phyloP scores from a whole-genome alignment of 2,888 invertebrate species.

The Dryomyza anilis region DNA sequence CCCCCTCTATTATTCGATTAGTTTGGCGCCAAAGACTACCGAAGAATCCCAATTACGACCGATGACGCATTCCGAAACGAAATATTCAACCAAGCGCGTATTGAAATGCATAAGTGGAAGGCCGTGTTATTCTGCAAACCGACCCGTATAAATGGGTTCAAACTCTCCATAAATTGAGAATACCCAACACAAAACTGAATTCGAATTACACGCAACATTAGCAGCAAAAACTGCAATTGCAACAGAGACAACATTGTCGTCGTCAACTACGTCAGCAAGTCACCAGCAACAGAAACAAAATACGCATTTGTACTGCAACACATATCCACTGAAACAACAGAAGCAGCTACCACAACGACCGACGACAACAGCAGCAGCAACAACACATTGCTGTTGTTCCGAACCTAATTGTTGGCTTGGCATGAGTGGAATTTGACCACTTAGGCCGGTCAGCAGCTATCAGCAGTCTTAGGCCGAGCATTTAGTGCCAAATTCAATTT shows the following conservation, averaged over 20 bases:
- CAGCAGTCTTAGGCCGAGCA: constrained; percentile 15
- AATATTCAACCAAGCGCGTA: too few relatives aligned
- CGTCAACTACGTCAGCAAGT: too few relatives aligned
- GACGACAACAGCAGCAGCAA: neutral
- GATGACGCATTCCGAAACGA: too few relatives aligned
- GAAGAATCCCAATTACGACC: too few relatives aligned
- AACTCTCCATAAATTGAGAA: too few relatives aligned
- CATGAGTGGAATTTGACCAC: neutral
- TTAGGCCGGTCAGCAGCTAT: neutral
- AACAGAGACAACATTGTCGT: neutral
- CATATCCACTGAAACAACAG: constrained; percentile 6
- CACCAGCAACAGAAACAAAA: constrained; percentile 9
- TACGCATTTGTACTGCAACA: constrained; percentile 24
- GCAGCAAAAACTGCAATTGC: neutral
- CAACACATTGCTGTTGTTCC: neutral
- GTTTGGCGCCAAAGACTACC: too few relatives aligned
- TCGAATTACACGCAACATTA: neutral
- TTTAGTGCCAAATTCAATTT: constrained; percentile 25
- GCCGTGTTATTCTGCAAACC: too few relatives aligned
- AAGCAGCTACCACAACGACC: neutral
- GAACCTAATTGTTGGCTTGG: neutral
- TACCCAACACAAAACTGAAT: neutral
- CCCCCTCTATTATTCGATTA: too few relatives aligned
- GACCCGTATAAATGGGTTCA: too few relatives aligned
- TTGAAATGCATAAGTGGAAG: too few relatives aligned